Percentiles rank a stretch among this genome's conserved stretches.
Conservation (phyloP, 2,888 invertebrate species). For the Hirtodrosophila histrioides region DNA sequence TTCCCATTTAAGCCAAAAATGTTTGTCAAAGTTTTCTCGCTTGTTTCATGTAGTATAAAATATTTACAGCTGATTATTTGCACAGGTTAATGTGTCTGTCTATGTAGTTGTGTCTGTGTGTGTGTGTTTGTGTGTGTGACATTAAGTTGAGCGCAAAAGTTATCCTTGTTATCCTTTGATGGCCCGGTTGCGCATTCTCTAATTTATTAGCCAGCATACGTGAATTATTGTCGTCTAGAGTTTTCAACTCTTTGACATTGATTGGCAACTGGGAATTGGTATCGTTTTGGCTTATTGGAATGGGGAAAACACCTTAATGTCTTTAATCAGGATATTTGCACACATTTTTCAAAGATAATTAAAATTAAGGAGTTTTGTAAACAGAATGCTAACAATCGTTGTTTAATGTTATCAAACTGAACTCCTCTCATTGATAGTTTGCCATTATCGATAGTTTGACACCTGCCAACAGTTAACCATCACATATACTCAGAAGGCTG, state of each 20-base stretch:
- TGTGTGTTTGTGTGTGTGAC: constrained; percentile 23
- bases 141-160: constrained; percentile 56
- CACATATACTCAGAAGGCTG: too few relatives aligned
- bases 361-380: too few relatives aligned
- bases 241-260: constrained; percentile 62
- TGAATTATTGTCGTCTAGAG: constrained; percentile 70
- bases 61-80: constrained; percentile 75
- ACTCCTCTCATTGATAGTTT: too few relatives aligned
- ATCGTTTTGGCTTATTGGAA: not conserved
- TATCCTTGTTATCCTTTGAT: constrained; percentile 80
- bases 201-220: constrained; percentile 74
- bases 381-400: too few relatives aligned
- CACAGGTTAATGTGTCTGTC: constrained; percentile 39
- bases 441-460: too few relatives aligned
- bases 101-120: not conserved
- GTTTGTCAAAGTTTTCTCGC: constrained; percentile 50
- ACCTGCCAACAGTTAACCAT: too few relatives aligned
- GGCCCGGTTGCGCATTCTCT: constrained; percentile 48
- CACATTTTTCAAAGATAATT: too few relatives aligned
- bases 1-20: constrained; percentile 23
- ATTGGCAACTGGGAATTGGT: constrained; percentile 68
- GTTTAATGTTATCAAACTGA: too few relatives aligned
- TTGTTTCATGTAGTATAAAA: constrained; percentile 63
- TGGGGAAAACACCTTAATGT: too few relatives aligned
- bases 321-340: too few relatives aligned